phyloP scores from a whole-genome alignment of 2,888 invertebrate species.

The Tholera decimalis region DNA sequence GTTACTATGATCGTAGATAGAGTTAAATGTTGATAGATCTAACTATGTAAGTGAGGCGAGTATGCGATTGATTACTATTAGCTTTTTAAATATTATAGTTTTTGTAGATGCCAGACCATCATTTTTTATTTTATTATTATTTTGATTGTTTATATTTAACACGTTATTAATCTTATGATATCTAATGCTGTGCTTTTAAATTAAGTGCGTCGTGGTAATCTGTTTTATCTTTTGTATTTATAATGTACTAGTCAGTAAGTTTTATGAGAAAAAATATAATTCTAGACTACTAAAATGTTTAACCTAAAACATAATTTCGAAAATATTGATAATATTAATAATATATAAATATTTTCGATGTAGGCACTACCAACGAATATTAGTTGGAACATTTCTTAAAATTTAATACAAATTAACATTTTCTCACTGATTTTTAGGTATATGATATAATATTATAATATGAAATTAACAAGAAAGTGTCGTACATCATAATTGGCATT shows the following conservation, averaged over 20 bases:
- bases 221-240: conserved; percentile 74
- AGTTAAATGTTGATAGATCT: conserved; percentile 59
- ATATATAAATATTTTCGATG: conserved; percentile 37
- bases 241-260: conserved; percentile 88
- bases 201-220: conserved; percentile 63
- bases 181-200: conserved; percentile 67
- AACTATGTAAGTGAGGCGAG: conserved; percentile 50
- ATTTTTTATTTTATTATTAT: conserved; percentile 41
- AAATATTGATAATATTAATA: conserved; percentile 54
- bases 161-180: conserved; percentile 58
- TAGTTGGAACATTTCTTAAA: conserved; percentile 27
- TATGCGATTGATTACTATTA: conserved; percentile 36
- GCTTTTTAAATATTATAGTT: not conserved
- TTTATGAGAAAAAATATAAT: conserved; percentile 66
- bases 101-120: conserved; percentile 36
- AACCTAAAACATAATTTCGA: conserved; percentile 59
- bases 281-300: conserved; percentile 61
- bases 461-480: conserved; percentile 73
- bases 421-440: conserved; percentile 73
- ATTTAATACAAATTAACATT: conserved; percentile 58
- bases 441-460: conserved; percentile 73
- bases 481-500: conserved; percentile 89
- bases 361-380: conserved; percentile 50
- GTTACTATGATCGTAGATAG: conserved; percentile 33
- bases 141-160: conserved; percentile 60